Evolutionary conservation across 2,113 vertebrate genomes (phyloP).

Genomic region (Scartelaos histophorus): DNA sequence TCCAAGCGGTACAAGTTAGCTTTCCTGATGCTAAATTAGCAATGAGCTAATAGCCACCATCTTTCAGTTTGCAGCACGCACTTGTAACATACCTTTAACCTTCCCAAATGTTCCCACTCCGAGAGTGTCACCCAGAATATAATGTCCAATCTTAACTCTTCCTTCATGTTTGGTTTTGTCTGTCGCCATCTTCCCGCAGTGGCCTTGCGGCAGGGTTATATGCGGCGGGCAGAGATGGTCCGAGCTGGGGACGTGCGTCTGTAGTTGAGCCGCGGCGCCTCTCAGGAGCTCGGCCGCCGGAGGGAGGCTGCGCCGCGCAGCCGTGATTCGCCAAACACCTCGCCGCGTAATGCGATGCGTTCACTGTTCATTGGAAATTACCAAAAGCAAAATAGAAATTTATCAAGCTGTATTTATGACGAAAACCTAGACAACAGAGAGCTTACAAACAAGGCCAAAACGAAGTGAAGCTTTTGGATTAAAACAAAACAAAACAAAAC

Average conservation of each 20-base stretch:
- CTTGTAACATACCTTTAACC: slow-evolving; percentile 86
- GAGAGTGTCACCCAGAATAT: slow-evolving; percentile 93
- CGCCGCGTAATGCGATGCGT: slow-evolving; percentile 42
- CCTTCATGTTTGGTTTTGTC: slow-evolving; percentile 96
- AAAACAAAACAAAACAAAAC: too few relatives aligned
- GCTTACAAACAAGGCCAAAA: neutral
- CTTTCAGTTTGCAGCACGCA: slow-evolving; percentile 32
- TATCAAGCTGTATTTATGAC: too few relatives aligned
- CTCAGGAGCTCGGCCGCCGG: neutral
- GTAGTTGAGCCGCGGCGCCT: slow-evolving; percentile 31
- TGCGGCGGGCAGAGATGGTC: slow-evolving; percentile 53
- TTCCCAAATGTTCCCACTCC: slow-evolving; percentile 97
- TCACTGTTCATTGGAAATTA: slow-evolving; percentile 9
- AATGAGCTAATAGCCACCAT: slow-evolving; percentile 49
- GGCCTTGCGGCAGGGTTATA: slow-evolving; percentile 77
- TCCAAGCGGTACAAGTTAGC: slow-evolving; percentile 53
- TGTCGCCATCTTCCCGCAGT: slow-evolving; percentile 92
- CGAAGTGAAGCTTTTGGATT: neutral
- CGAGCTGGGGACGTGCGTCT: slow-evolving; percentile 41
- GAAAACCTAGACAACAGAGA: neutral
- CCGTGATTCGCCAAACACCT: slow-evolving; percentile 35
- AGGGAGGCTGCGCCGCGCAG: slow-evolving; percentile 26
- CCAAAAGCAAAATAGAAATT: too few relatives aligned
- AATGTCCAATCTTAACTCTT: slow-evolving; percentile 95
- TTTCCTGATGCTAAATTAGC: slow-evolving; percentile 41